phyloP scores from a whole-genome alignment of 2,113 vertebrate genomes.

The Ornithorhynchus anatinus region DNA sequence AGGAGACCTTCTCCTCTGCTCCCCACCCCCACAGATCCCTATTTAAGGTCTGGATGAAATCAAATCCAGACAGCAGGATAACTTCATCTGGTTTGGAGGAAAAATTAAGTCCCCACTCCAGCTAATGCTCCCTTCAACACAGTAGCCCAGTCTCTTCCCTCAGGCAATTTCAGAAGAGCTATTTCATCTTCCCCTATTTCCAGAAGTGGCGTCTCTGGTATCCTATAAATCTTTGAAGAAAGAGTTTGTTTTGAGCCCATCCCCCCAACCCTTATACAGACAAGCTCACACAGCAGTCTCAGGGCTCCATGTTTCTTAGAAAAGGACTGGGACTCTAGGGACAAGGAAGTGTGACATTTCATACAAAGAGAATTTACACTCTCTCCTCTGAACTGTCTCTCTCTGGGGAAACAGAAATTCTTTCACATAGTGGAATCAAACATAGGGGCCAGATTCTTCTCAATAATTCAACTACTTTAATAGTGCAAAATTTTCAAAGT shows the following conservation, averaged over 20 bases:
- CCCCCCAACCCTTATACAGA: background rate
- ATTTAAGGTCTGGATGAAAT: too few species aligned
- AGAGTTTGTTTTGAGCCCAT: background rate
- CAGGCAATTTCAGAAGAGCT: background rate
- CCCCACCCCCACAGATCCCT: background rate
- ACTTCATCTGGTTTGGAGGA: background rate
- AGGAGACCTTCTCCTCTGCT: fast-evolving
- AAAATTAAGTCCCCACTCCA: background rate
- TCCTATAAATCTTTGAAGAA: background rate
- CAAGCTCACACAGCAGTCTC: background rate
- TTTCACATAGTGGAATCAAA: background rate
- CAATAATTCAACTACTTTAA: background rate
- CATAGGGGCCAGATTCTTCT: background rate
- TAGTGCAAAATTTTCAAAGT: background rate
- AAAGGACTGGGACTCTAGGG: background rate
- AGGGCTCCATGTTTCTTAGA: background rate
- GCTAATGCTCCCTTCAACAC: fast-evolving
- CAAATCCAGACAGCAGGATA: background rate
- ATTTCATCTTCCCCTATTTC: background rate
- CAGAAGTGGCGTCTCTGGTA: background rate
- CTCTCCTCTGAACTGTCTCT: background rate
- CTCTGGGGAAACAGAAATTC: background rate
- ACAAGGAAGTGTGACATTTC: background rate
- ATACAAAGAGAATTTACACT: background rate
- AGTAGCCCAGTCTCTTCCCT: background rate